Conservation (phyloP, 2,888 invertebrate species). For the Eubasilissa splendida region DNA sequence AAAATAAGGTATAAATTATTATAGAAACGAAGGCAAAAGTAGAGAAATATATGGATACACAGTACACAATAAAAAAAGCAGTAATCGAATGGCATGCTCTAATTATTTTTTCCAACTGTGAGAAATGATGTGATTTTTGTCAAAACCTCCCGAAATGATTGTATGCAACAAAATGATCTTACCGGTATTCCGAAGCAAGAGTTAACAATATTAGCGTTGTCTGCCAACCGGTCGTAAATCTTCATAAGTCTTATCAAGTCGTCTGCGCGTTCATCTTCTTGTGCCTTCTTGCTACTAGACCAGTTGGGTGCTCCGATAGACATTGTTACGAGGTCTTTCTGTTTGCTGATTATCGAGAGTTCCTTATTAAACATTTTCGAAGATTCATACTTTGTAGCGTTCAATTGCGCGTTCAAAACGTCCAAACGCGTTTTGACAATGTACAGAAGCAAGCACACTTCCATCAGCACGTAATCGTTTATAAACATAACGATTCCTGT, state of each 20-base stretch:
- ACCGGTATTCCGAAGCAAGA: slow-evolving; percentile 58
- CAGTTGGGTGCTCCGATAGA: slow-evolving; percentile 11
- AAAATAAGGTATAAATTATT: too few species aligned
- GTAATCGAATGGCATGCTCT: too few species aligned
- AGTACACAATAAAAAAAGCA: too few species aligned
- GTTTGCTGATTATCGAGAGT: slow-evolving; percentile 42
- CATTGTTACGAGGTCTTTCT: slow-evolving; percentile 41
- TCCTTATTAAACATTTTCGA: slow-evolving; percentile 51
- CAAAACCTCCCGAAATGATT: too few species aligned
- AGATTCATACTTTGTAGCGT: slow-evolving; percentile 52
- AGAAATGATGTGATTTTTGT: too few species aligned
- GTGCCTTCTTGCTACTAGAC: not conserved
- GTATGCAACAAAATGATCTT: not conserved
- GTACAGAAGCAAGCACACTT: slow-evolving; percentile 48
- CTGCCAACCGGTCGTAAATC: slow-evolving; percentile 54
- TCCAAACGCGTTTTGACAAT: slow-evolving; percentile 48
- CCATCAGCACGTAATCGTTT: slow-evolving; percentile 51
- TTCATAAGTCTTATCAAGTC: slow-evolving; percentile 55
- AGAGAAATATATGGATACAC: too few species aligned
- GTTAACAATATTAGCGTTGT: slow-evolving; percentile 56
- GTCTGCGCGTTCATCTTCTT: slow-evolving; percentile 46
- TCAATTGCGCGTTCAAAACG: slow-evolving; percentile 50
- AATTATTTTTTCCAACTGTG: too few species aligned
- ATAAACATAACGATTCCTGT: slow-evolving; percentile 29
- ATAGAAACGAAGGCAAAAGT: too few species aligned